These are phyloP conservation scores for Amazona guildingii DNA, from an alignment of 2,113 vertebrate species.

Conservation along the genomic window DNA sequence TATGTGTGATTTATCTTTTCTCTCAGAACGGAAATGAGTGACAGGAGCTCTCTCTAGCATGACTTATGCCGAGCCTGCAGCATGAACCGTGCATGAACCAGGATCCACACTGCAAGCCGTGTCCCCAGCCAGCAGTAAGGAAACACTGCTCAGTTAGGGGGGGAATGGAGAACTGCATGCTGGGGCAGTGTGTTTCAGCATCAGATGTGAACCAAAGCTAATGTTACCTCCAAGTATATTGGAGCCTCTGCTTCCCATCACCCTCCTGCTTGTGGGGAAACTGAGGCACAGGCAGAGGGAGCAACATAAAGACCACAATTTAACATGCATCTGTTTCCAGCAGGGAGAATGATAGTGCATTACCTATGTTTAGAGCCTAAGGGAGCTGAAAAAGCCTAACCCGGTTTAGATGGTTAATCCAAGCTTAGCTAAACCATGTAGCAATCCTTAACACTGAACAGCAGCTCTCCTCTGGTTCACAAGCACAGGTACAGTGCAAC, in stretches of 20 bases:
- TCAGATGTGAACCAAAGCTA: not conserved
- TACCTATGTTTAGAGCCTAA: not conserved
- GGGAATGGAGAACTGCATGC: not conserved
- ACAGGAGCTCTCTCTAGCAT: not conserved
- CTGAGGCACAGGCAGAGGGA: not conserved
- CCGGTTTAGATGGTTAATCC: not conserved
- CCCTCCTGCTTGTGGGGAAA: not conserved
- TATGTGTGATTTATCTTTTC: not conserved
- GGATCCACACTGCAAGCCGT: not conserved
- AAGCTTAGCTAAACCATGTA: not conserved
- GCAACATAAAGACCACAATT: not conserved
- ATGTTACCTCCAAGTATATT: accelerated
- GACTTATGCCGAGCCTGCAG: not conserved
- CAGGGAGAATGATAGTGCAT: not conserved
- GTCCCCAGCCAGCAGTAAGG: not conserved
- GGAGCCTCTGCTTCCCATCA: not conserved
- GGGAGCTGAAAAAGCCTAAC: not conserved
- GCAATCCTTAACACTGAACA: not conserved
- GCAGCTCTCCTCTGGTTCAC: not conserved
- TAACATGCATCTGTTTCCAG: not conserved
- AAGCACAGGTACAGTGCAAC: not conserved
- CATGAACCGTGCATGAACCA: not conserved
- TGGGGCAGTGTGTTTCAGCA: not conserved
- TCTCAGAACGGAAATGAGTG: not conserved
- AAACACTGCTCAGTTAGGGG: not conserved